Conservation (phyloP, 2,888 invertebrate genomes). For the Acleris emargana region DNA sequence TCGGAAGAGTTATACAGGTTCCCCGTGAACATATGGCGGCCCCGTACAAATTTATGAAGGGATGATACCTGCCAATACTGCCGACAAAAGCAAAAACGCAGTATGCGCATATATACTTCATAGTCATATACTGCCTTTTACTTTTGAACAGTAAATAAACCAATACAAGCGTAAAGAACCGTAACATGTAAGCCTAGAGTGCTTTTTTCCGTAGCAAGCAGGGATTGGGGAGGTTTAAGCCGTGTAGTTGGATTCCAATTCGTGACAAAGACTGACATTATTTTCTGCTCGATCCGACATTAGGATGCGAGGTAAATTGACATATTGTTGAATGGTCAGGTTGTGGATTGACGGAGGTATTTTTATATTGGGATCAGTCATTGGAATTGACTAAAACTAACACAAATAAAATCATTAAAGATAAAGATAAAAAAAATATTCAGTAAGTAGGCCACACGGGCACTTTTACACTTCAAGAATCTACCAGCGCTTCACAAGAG, state of each 20-base stretch:
- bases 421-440: no score
- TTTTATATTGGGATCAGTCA: no score
- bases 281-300: slow-evolving; percentile 11
- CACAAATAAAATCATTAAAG: no score
- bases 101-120: no score
- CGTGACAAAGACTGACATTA: slow-evolving; percentile 44
- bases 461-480: no score
- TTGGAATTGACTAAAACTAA: no score
- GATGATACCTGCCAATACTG: slow-evolving; percentile 31
- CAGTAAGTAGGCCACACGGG: no score
- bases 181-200: slow-evolving; percentile 22
- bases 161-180: slow-evolving; percentile 7
- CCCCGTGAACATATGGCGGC: slow-evolving; percentile 63
- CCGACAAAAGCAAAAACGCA: no score
- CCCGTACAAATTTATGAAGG: slow-evolving; percentile 60
- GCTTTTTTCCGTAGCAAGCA: slow-evolving; percentile 14
- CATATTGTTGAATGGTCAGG: neutral
- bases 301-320: slow-evolving; percentile 17
- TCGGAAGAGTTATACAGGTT: slow-evolving; percentile 60
- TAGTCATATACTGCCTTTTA: no score
- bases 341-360: slow-evolving; percentile 4
- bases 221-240: slow-evolving; percentile 30
- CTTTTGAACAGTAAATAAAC: slow-evolving; percentile 1
- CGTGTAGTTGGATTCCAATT: slow-evolving; percentile 45
- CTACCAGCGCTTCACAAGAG: no score